Conservation (phyloP, 2,113 vertebrate species). For the Petromus typicus region DNA sequence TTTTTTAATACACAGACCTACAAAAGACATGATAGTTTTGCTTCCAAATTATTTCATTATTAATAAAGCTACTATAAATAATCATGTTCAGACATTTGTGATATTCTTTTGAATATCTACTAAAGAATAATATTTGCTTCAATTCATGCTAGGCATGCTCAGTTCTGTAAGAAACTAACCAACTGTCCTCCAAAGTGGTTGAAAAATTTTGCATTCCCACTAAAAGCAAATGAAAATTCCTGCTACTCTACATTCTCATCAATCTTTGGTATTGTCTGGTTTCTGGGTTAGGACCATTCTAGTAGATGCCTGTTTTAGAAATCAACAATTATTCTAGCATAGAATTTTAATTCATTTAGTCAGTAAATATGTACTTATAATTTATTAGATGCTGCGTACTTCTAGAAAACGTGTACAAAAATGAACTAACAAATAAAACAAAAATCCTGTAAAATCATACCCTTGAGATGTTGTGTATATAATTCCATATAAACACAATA, state of each 20-base stretch:
- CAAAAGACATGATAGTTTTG: too few species aligned
- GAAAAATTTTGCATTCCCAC: neutral
- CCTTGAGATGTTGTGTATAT: neutral
- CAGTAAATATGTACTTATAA: neutral
- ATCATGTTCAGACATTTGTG: neutral
- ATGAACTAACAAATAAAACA: neutral
- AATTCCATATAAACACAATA: neutral
- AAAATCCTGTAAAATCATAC: neutral
- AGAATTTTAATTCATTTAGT: neutral
- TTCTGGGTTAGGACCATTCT: neutral
- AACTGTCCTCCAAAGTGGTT: neutral
- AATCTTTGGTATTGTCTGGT: neutral
- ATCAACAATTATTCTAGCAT: neutral
- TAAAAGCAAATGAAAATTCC: too few species aligned
- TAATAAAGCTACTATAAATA: neutral
- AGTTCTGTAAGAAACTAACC: neutral
- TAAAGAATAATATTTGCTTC: neutral
- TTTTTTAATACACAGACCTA: neutral
- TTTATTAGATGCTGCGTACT: neutral
- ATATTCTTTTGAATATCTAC: neutral
- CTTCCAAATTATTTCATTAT: neutral
- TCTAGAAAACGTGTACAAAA: neutral
- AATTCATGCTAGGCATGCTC: neutral
- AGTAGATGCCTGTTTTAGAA: neutral
- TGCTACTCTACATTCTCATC: neutral